phyloP scores from a whole-genome alignment of 2,113 vertebrate genomes.

The Campylomormyrus numenius region DNA sequence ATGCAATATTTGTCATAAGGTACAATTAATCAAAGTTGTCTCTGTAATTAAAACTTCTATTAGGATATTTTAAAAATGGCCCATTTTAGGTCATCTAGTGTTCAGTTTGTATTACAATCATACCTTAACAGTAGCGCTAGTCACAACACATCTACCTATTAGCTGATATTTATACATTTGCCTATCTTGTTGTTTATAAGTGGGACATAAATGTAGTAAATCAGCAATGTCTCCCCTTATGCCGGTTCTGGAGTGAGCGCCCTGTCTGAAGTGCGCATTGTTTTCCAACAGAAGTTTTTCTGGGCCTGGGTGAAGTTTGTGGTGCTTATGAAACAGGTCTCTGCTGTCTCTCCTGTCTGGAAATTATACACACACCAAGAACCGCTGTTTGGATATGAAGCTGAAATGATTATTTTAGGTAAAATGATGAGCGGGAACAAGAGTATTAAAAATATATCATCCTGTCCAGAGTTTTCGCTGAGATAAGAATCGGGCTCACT shows the following conservation, averaged over 20 bases:
- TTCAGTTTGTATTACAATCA: neutral
- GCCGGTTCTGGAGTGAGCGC: neutral
- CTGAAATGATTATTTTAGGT: neutral
- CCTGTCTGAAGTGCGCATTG: neutral
- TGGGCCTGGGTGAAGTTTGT: neutral
- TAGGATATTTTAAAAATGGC: neutral
- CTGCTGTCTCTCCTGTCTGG: neutral
- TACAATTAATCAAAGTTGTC: neutral
- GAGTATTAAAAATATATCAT: neutral
- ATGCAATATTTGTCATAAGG: neutral
- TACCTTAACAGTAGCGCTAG: neutral
- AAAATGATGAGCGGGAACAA: neutral
- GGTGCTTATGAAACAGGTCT: neutral
- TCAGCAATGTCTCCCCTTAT: neutral
- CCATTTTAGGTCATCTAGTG: neutral
- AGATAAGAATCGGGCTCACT: neutral
- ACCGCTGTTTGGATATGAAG: neutral
- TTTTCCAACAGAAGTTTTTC: neutral
- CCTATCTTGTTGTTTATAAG: neutral
- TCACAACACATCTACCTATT: neutral
- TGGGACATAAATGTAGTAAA: neutral
- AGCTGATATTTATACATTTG: neutral
- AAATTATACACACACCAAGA: neutral
- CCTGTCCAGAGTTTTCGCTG: neutral
- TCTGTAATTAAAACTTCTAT: neutral